Base-by-base conservation (phyloP, 2,888 invertebrate genomes). In the Leucania comma region DNA sequence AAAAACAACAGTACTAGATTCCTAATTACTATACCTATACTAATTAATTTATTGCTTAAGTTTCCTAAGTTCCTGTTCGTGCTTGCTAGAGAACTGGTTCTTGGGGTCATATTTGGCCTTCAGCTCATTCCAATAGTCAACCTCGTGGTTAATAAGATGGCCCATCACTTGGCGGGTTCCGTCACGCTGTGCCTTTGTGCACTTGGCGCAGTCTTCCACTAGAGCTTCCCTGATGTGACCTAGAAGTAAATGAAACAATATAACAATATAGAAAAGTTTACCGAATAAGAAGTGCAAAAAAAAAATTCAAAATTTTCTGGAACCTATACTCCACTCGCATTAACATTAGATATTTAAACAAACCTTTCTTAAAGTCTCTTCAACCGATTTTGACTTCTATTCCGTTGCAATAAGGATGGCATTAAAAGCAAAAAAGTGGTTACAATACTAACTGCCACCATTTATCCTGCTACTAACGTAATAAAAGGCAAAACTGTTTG, bases 31-130 rank as follows among this genome's bases (percentile, higher is more conserved):
- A 17, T 6, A 35, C 1, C 8, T 35, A 20, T 26, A 22, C 10
- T 63, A 29, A 51, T 10, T 53, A 14, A 29, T 32, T 68, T 66
- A 78, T n/a, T 64, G 59, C 32, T 68, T 67, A 22, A 76, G 53
- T n/a, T 38, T 29, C 26, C 46, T 80, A 1, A 84, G 80, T 24
- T 84, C 85, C 1, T 38, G 14, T 57, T 84, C 84, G 14, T 80
- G 20, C 1, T 66, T 71, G 8, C 0, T 29, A n/a, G 86, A 62
- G 84, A 88, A 94, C 68, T 86, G 86, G 56, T 84, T 80, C 0
- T 85, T 72, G 3, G 93, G 91, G 71, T 95, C 95, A 78, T 92
- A 94, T 77, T 94, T 93, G 10, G 77, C 87, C 46, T 84, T 85
- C 38, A 95, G 82, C 48, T 90, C 70, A 8, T 81, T 75, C 94